These are phyloP conservation scores for Ataeniobius toweri DNA, from an alignment of 2,797 vertebrate species.

Conservation along the genomic window DNA sequence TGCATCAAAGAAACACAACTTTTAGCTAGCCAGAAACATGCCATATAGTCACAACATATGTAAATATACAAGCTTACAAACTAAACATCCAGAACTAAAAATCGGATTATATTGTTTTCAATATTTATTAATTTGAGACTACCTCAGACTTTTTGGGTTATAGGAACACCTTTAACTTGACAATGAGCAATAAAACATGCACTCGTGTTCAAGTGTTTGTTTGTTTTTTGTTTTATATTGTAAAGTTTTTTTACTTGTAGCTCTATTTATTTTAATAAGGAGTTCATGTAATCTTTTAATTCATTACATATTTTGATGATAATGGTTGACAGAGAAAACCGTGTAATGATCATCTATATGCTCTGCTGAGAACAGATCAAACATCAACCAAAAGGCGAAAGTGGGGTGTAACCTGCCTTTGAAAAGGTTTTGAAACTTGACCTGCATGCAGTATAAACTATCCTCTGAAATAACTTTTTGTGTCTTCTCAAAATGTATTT, in stretches of 20 bases:
- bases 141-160: neutral
- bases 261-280: conserved; percentile 18
- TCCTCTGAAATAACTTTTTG: conserved; percentile 34
- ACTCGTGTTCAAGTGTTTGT: too few relatives aligned
- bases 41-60: neutral
- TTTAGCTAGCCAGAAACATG: neutral
- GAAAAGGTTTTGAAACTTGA: conserved; percentile 46
- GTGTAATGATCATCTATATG: conserved; percentile 43
- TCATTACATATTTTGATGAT: conserved; percentile 28
- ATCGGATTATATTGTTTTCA: neutral
- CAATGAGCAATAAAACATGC: too few relatives aligned
- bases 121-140: neutral
- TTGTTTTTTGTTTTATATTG: too few relatives aligned
- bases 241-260: conserved; percentile 5
- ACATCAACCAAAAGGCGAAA: neutral
- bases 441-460: conserved; percentile 15
- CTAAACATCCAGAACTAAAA: neutral
- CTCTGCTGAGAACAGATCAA: conserved; percentile 38
- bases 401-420: conserved; percentile 15
- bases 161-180: neutral
- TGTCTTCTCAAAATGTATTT: neutral
- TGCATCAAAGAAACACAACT: neutral
- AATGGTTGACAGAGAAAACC: conserved; percentile 17
- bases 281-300: conserved; percentile 9
- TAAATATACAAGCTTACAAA: neutral